Conservation (phyloP, 2,888 invertebrate species). For the Panopea generosa region DNA sequence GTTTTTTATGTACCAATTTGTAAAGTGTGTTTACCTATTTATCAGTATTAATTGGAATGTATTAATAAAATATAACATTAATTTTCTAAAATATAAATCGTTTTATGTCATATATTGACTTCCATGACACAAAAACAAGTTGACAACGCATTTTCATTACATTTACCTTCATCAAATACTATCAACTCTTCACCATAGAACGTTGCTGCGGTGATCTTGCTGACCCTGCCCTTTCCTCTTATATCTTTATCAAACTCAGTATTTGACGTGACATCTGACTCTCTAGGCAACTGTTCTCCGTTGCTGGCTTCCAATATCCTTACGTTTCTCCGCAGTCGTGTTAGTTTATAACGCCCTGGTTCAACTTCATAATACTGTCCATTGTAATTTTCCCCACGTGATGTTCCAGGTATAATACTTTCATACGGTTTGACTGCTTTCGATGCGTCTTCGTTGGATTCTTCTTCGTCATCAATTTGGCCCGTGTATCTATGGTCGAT, state of each 20-base stretch:
- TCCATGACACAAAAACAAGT: background rate
- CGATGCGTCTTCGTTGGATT: background rate
- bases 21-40: too few species aligned
- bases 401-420: background rate
- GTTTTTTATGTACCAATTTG: too few species aligned
- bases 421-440: background rate
- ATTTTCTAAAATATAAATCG: too few species aligned
- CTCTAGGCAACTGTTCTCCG: background rate
- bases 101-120: too few species aligned
- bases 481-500: slow-evolving; percentile 8
- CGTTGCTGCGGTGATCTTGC: slow-evolving; percentile 30
- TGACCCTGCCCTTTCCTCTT: background rate
- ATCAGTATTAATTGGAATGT: too few species aligned
- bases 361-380: background rate
- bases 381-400: too few species aligned
- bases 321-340: too few species aligned
- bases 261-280: too few species aligned
- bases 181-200: slow-evolving; percentile 32
- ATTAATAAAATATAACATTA: too few species aligned
- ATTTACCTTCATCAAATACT: slow-evolving; percentile 45
- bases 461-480: background rate
- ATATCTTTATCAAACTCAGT: background rate
- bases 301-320: too few species aligned
- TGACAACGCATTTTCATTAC: background rate
- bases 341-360: background rate